Evolutionary conservation across 1,140 invertebrate genomes (phyloP).

Genomic region (Vollenhovia emeryi): DNA sequence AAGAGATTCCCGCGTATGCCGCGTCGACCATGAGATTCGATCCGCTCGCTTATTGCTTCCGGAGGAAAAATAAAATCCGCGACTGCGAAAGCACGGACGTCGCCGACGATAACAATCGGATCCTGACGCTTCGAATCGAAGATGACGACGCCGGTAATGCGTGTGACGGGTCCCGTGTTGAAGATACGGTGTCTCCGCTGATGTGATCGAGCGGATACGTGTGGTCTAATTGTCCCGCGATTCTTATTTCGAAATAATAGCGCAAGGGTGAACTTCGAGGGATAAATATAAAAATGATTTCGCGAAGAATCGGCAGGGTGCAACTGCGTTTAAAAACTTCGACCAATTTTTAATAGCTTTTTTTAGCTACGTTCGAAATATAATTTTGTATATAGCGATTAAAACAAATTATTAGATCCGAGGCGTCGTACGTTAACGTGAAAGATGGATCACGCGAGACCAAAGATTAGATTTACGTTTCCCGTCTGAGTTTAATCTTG

Average conservation of each 20-base stretch:
- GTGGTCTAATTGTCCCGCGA: not conserved
- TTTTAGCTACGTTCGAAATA: not conserved
- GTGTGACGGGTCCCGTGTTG: not conserved
- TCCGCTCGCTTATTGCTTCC: slow-evolving; percentile 78
- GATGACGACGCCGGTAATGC: slow-evolving; percentile 35
- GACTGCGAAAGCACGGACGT: slow-evolving; percentile 23
- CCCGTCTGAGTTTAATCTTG: not conserved
- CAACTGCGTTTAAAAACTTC: not conserved
- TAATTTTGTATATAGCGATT: not conserved
- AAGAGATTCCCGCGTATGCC: not conserved
- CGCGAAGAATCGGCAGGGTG: not conserved
- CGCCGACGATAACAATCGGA: not conserved
- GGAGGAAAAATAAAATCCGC: slow-evolving; percentile 77
- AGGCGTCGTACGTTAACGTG: not conserved
- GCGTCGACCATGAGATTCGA: slow-evolving; percentile 76
- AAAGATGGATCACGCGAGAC: not conserved
- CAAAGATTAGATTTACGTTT: slow-evolving; percentile 3
- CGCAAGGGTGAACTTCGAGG: not conserved
- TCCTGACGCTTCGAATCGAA: slow-evolving; percentile 8
- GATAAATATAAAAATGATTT: not conserved
- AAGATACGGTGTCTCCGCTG: not conserved
- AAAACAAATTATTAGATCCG: not conserved
- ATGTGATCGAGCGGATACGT: not conserved
- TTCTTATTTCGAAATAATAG: not conserved
- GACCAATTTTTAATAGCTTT: not conserved